Percentiles rank a stretch among this genome's conserved stretches.
Evolutionary conservation across 2,113 vertebrate genomes (phyloP).

Genomic region (Aleadryas rufinucha): DNA sequence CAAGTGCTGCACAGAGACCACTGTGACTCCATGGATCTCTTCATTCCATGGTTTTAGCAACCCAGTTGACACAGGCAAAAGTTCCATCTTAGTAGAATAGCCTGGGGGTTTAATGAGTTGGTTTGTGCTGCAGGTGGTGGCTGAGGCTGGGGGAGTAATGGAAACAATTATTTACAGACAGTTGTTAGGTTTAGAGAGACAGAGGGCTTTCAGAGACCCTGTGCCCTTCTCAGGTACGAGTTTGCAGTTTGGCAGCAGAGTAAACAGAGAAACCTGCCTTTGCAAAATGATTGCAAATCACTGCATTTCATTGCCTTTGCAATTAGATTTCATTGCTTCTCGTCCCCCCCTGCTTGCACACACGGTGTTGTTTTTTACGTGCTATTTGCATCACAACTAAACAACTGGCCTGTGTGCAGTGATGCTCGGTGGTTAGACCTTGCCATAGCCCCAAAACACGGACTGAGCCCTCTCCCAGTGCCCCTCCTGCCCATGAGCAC

Average conservation of each 20-base stretch:
- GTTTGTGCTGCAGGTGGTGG: neutral
- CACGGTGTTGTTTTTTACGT: neutral
- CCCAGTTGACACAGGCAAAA: neutral
- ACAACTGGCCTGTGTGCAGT: neutral
- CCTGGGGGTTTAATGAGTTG: neutral
- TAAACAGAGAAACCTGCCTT: neutral
- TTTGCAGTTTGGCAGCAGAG: neutral
- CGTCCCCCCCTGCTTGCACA: neutral
- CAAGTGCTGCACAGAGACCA: neutral
- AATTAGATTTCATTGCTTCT: neutral
- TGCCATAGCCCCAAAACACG: accelerated
- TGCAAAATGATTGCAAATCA: neutral
- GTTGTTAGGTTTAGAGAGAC: neutral
- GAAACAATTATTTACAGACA: neutral
- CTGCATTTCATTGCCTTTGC: neutral
- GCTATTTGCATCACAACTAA: neutral
- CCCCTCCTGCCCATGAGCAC: accelerated
- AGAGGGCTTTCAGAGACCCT: neutral
- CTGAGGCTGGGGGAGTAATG: neutral
- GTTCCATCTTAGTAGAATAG: neutral
- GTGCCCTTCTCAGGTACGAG: neutral
- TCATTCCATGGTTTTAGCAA: neutral
- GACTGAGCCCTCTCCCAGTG: neutral
- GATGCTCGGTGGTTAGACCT: neutral
- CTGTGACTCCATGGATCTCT: neutral